Conservation (phyloP, 2,797 vertebrate species). For the Alca torda region DNA sequence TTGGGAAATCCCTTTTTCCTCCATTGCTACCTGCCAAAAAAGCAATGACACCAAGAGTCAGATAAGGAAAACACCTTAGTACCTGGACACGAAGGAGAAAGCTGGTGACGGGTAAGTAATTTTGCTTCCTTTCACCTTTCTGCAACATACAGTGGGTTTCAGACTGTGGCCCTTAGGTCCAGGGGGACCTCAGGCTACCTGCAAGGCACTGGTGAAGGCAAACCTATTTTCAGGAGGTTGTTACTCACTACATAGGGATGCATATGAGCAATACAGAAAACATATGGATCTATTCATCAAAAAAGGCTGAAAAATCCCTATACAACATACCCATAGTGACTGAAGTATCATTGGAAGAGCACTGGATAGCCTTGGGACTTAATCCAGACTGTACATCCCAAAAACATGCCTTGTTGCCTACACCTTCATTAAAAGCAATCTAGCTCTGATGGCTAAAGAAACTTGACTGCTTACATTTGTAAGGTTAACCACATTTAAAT, state of each 20-base stretch:
- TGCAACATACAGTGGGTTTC: not conserved
- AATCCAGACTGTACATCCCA: not conserved
- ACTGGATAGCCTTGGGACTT: not conserved
- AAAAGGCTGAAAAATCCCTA: not conserved
- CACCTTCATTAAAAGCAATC: not conserved
- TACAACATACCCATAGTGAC: not conserved
- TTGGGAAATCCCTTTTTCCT: not conserved
- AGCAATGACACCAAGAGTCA: not conserved
- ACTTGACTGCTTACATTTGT: not conserved
- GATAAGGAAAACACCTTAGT: not conserved
- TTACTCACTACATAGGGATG: not conserved
- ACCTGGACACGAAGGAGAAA: not conserved
- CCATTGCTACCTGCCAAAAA: not conserved
- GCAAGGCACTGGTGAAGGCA: not conserved
- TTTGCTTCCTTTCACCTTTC: not conserved
- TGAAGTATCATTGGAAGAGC: not conserved
- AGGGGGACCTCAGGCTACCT: not conserved
- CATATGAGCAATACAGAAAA: not conserved
- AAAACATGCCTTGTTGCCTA: not conserved
- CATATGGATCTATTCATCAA: not conserved
- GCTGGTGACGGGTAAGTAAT: not conserved
- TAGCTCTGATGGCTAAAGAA: not conserved
- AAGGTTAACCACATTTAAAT: not conserved
- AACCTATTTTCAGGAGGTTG: not conserved
- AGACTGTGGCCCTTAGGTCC: not conserved